Base-by-base conservation (phyloP, 2,888 invertebrate species). In the Perizoma flavofasciatum region DNA sequence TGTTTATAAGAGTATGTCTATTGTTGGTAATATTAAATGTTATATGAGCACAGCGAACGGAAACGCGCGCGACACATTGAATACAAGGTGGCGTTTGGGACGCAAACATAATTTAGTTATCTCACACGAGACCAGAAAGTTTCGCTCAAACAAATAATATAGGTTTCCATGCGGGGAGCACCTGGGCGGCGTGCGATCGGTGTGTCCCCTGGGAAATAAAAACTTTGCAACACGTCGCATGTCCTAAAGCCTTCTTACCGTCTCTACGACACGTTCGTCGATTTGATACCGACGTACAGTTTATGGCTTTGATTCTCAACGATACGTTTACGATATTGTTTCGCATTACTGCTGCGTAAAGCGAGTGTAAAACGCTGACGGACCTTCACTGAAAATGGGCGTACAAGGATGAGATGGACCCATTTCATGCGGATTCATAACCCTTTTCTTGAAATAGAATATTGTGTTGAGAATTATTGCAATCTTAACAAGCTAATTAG, bases 141-240 rank as follows among this genome's bases (percentile, higher is more conserved):
- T 91, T 85, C 77, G 82, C 83, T 90, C 88, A 86, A 89, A 91
- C 89, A 90, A 91, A 92, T 92, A 91, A 91, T 90, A 90, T 91
- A 90, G 90, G 89, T 90, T 89, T 87, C 86, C 84, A 82, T 78
- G 83, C 79, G 83, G 83, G 84, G 82, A 85, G 83, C 90, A 90
- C 90, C 90, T 90, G 90, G 83, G 89, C 87, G 88, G 86, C 84
- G 82, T 85, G 81, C 89, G 91, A 91, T 90, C 90, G 90, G 90
- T 89, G 86, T 82, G 83, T 83, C 92, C 88, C 91, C 55, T 64
- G 92, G 91, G 91, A 92, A 92, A 91, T 91, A 91, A 91, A 91
- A 92, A 91, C 87, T 92, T 92, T 91, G 89, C 89, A 86, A 89
- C 89, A 87, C 89, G 89, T 88, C 90, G 88, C 89, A 84, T 86